Conservation (phyloP, 2,113 vertebrate genomes). For the Archocentrus centrarchus region DNA sequence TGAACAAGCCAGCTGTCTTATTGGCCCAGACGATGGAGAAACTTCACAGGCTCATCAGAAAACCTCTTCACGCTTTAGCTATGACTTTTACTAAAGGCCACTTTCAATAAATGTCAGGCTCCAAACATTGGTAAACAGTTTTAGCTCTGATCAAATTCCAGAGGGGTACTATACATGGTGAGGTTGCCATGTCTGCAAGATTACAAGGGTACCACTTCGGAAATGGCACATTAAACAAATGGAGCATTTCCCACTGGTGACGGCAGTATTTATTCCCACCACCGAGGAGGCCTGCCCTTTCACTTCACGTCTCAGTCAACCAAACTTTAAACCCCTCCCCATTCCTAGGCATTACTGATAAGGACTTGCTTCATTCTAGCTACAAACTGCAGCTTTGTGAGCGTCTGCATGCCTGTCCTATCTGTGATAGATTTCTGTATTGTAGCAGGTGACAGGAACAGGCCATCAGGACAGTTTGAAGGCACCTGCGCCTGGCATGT, state of each 20-base stretch:
- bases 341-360: background rate
- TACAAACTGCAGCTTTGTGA: slow-evolving; percentile 4
- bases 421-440: background rate
- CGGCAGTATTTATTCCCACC: slow-evolving; percentile 67
- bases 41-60: slow-evolving; percentile 71
- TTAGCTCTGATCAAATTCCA: slow-evolving; percentile 79
- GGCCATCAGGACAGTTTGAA: background rate
- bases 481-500: no score
- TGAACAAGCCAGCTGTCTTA: slow-evolving; percentile 45
- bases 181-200: slow-evolving; percentile 57
- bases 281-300: slow-evolving; percentile 70
- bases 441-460: background rate
- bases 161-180: slow-evolving; percentile 56
- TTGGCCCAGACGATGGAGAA: slow-evolving; percentile 48
- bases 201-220: slow-evolving; percentile 63
- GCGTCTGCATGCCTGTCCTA: background rate
- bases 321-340: slow-evolving; percentile 33
- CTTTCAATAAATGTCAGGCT: slow-evolving; percentile 82
- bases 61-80: slow-evolving; percentile 75
- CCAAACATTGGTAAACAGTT: slow-evolving; percentile 80
- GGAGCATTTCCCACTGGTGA: slow-evolving; percentile 66
- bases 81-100: slow-evolving; percentile 84
- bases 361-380: slow-evolving; percentile 5
- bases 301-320: slow-evolving; percentile 42
- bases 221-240: slow-evolving; percentile 77